Base-by-base conservation (phyloP, 2,113 vertebrate genomes). In the Circaetus gallicus region DNA sequence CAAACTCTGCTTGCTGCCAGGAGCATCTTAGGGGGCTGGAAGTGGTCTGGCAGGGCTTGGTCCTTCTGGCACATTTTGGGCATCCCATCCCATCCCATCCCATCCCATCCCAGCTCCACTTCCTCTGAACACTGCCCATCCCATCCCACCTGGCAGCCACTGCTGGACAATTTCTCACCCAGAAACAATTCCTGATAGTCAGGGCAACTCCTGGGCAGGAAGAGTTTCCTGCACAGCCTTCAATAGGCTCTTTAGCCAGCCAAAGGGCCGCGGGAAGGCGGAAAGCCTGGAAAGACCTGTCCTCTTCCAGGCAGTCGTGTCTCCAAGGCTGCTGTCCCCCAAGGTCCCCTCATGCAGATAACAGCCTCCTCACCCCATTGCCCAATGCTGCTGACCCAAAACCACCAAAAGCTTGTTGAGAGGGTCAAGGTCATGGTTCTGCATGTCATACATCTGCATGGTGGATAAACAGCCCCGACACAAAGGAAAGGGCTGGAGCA, bases 201-300 rank as follows among this genome's bases (percentile, higher is more conserved):
- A 0, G 4, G 38, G 14, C 1, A 6, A 73, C 36, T 91, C 53
- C 86, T 3, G 12, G 67, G 21, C 83, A 91, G 28, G 16, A 13
- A 89, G 21, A 86, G 18, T 26, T 86, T 83, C 83, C 89, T 89
- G 86, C 80, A 72, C 62, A 79, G 72, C 47, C 79, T 36, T 73
- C 0, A 0, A 18, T 19, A 73, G 32, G 34, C 45, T 21, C 43
- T 58, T 66, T 2, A 2, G 47, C n/a, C 86, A 74, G 31, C 31
- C 66, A 59, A 52, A 47, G 59, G 47, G 42, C 56, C 0, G 0
- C 45, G 58, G 45, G 61, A 79, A 88, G 11, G 38, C 1, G 0
- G 18, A 56, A 85, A 67, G 13, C 24, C 55, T 82, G 40, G 45
- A 40, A 47, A 89, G 45, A 58, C 47, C n/a, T 8, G 0, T 71